phyloP scores from a whole-genome alignment of 1,140 invertebrate species.

The Tetragonula clypearis region DNA sequence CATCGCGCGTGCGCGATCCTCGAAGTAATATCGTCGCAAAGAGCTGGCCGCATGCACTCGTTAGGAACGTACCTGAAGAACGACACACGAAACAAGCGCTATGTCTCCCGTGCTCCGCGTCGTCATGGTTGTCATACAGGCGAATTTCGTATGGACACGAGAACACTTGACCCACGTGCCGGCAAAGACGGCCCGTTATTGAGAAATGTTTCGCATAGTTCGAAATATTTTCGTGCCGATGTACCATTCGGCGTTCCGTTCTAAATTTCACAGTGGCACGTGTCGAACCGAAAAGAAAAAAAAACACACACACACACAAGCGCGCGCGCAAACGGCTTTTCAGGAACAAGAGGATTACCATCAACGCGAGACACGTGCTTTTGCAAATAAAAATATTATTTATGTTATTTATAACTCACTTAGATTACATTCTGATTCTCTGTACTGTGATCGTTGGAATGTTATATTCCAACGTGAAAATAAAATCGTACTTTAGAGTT shows the following conservation, averaged over 20 bases:
- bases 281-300: constrained; percentile 1
- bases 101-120: background rate
- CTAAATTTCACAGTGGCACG: constrained; percentile 2
- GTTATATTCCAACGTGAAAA: background rate
- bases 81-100: background rate
- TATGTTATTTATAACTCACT: too few relatives aligned
- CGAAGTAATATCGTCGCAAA: background rate
- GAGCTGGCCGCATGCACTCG: background rate
- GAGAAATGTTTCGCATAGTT: constrained; percentile 39
- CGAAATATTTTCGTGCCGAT: constrained; percentile 21
- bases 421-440: too few relatives aligned
- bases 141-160: background rate
- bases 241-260: background rate
- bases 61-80: background rate
- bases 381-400: too few relatives aligned
- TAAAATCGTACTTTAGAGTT: background rate
- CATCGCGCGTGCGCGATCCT: background rate
- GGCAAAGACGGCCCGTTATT: constrained; percentile 17
- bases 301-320: too few relatives aligned
- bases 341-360: too few relatives aligned
- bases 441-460: too few relatives aligned
- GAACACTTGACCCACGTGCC: background rate
- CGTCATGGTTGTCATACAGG: background rate
- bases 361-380: too few relatives aligned
- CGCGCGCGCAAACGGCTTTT: too few relatives aligned